phyloP scores from a whole-genome alignment of 2,888 invertebrate genomes.

The Gymnoscelis rufifasciata region DNA sequence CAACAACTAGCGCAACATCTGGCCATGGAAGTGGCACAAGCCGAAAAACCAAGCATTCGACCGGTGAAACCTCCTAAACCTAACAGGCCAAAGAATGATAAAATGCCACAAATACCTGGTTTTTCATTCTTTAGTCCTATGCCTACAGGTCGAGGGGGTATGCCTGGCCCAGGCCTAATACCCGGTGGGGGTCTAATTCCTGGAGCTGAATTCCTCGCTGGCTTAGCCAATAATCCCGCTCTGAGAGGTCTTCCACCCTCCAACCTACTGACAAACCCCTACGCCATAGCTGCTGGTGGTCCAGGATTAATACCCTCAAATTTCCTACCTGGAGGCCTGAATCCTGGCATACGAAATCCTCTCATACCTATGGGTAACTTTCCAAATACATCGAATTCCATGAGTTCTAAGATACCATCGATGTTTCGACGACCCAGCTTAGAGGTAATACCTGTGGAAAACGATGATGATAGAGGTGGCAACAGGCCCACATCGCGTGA shows the following conservation, averaged over 20 bases:
- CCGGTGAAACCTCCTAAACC: slow-evolving; percentile 57
- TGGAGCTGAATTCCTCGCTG: slow-evolving; percentile 61
- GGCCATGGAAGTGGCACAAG: slow-evolving; percentile 62
- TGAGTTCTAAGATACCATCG: slow-evolving; percentile 71
- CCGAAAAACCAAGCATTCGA: slow-evolving; percentile 61
- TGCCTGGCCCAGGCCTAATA: slow-evolving; percentile 75
- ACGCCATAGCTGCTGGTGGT: slow-evolving; percentile 73
- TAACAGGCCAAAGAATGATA: slow-evolving; percentile 65
- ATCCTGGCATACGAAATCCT: slow-evolving; percentile 69
- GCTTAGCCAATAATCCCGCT: slow-evolving; percentile 68
- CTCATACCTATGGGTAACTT: slow-evolving; percentile 74
- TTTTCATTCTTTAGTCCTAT: slow-evolving; percentile 70
- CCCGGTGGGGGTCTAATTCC: slow-evolving; percentile 73
- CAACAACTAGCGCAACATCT: slow-evolving; percentile 67
- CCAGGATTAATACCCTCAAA: slow-evolving; percentile 82
- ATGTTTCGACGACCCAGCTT: slow-evolving; percentile 80
- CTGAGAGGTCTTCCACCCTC: slow-evolving; percentile 61
- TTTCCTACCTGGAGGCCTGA: slow-evolving; percentile 55
- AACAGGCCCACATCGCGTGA: slow-evolving; percentile 60
- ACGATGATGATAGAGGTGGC: slow-evolving; percentile 66
- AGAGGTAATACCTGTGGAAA: slow-evolving; percentile 74
- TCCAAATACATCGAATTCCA: slow-evolving; percentile 79
- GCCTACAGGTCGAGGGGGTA: slow-evolving; percentile 74
- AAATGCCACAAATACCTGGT: slow-evolving; percentile 62
- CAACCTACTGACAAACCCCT: slow-evolving; percentile 72